Conservation (phyloP, 2,888 invertebrate species). For the Galerucella calmariensis region DNA sequence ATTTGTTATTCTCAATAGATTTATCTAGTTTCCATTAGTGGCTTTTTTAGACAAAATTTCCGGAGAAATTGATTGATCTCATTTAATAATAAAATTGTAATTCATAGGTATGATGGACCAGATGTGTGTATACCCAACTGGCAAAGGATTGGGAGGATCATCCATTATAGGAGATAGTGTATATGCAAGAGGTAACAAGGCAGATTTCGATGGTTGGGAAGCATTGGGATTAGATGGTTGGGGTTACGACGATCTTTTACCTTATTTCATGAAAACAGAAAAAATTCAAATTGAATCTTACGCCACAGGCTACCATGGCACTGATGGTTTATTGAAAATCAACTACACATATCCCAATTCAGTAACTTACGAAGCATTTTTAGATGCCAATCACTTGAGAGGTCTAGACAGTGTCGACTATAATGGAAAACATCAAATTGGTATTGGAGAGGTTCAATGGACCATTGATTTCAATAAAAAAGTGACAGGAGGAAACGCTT, state of each 20-base stretch:
- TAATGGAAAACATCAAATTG: slow-evolving; percentile 69
- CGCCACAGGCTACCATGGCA: slow-evolving; percentile 27
- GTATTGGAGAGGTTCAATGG: slow-evolving; percentile 73
- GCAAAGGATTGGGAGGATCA: slow-evolving; percentile 75
- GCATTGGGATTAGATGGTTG: slow-evolving; percentile 74
- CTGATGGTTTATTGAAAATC: slow-evolving; percentile 19
- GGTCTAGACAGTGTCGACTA: slow-evolving; percentile 71
- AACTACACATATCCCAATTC: slow-evolving; percentile 29
- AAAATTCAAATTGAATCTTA: slow-evolving; percentile 9
- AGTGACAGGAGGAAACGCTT: slow-evolving; percentile 71
- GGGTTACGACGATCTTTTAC: slow-evolving; percentile 64
- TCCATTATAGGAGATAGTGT: slow-evolving; percentile 87
- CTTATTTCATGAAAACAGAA: slow-evolving; percentile 42
- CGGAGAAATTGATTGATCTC: too few relatives aligned
- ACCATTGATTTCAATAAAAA: slow-evolving; percentile 71
- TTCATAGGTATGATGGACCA: slow-evolving; percentile 42
- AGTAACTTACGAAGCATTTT: slow-evolving; percentile 1
- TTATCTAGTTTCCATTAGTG: too few relatives aligned
- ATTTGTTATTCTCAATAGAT: too few relatives aligned
- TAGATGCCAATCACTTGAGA: slow-evolving; percentile 68
- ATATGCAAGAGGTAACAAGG: slow-evolving; percentile 83
- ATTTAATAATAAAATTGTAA: too few relatives aligned
- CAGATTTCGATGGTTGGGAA: slow-evolving; percentile 88
- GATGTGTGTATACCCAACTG: slow-evolving; percentile 76
- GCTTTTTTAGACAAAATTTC: too few relatives aligned